phyloP scores from a whole-genome alignment of 2,888 invertebrate genomes.

The Sminthurinus aureus region DNA sequence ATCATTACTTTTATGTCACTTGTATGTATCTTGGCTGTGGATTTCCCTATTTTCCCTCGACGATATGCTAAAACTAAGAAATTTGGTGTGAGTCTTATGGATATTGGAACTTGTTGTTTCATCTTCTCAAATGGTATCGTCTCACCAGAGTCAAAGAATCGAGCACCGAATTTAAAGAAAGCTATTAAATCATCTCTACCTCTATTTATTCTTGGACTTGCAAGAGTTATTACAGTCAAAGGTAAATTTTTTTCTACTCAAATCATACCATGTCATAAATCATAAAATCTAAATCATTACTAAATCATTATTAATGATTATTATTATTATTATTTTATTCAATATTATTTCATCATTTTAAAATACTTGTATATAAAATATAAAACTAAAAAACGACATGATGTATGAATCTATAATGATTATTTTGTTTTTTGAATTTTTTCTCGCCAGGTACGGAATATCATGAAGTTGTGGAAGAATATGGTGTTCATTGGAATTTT shows the following conservation, averaged over 20 bases:
- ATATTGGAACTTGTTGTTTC: slow-evolving; percentile 91
- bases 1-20: slow-evolving; percentile 77
- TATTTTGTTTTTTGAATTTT: not conserved
- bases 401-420: too few relatives aligned
- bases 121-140: slow-evolving; percentile 82
- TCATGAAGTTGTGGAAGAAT: slow-evolving; percentile 88
- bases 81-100: slow-evolving; percentile 92
- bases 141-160: slow-evolving; percentile 67
- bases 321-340: too few relatives aligned
- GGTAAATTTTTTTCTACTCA: slow-evolving; percentile 40
- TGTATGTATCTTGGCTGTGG: slow-evolving; percentile 90
- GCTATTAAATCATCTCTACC: slow-evolving; percentile 64
- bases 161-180: slow-evolving; percentile 61
- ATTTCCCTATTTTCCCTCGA: slow-evolving; percentile 86
- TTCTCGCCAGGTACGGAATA: slow-evolving; percentile 71
- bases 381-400: too few relatives aligned
- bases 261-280: too few relatives aligned
- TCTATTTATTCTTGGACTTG: slow-evolving; percentile 71
- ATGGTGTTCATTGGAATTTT: slow-evolving; percentile 98
- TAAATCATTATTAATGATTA: not conserved
- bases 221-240: slow-evolving; percentile 64
- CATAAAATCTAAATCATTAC: not conserved
- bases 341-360: too few relatives aligned
- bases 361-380: too few relatives aligned
- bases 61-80: slow-evolving; percentile 86